Evolutionary conservation across 2,888 invertebrate species (phyloP), one percentile per base, ranked within the genome.

Genomic region (Ellobium chinense): DNA sequence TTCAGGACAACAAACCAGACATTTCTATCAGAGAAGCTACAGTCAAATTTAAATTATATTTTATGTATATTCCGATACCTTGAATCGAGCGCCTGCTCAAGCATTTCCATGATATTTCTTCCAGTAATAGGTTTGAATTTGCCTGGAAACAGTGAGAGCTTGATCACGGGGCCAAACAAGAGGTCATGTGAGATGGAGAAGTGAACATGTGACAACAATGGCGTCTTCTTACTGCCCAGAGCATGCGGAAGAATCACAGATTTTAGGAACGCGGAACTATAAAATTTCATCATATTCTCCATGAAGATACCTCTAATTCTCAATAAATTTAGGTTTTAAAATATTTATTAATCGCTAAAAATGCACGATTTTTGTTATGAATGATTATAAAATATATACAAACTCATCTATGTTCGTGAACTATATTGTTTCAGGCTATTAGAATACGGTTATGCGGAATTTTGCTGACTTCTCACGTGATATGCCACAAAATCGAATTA

Each of bases 91-190:
- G 91, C 89, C 83, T 91, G 91, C 84, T 93, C 92, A 82, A 93
- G 85, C 88, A 93, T 92, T 89, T 93, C 93, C 92, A 93, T 93
- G 91, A 39, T 81, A 36, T 46, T 89, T 87, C 85, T 83, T 85
- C 85, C 83, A 85, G 85, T 76, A 80, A 85, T 84, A 83, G 84
- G 87, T 92, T 93, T 91, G 91, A 92, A 93, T 92, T 92, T 93
- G 92, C 91, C 92, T 91, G 92, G 91, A 91, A 91, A 89, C 88
- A 89, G 88, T 85, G 87, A 88, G 87, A 89, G 89, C 87, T 90
- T 93, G 93, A 93, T 93, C 93, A 93, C 93, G 93, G 93, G 93
- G 92, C 92, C 93, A 93, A 92, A 93, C 92, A 93, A 92, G 91
- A 90, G 93, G 93, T 93, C 93, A 93, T 92, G 92, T 93, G 93